phyloP scores from a whole-genome alignment of 2,113 vertebrate genomes.

The Phyllostomus discolor region DNA sequence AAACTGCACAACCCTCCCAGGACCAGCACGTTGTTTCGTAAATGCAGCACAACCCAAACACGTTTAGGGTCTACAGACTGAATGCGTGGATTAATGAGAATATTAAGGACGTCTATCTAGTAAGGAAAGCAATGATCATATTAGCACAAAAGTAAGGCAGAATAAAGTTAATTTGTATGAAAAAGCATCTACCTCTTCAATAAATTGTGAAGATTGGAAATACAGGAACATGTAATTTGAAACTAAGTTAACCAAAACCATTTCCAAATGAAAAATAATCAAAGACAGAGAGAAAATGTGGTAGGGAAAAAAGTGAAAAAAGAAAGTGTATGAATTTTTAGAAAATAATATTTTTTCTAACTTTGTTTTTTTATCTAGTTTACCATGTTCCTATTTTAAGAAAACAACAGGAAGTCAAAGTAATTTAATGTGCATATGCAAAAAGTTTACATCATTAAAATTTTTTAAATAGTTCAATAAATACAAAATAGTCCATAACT shows the following conservation, averaged over 20 bases:
- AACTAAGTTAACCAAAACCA: neutral
- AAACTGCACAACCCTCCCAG: neutral
- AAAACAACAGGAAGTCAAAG: constrained; percentile 44
- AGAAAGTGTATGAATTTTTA: neutral
- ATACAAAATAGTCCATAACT: neutral
- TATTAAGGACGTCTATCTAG: neutral
- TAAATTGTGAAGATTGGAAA: neutral
- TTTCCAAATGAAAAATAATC: neutral
- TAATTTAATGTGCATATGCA: neutral
- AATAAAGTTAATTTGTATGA: constrained; percentile 23
- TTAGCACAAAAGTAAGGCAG: neutral
- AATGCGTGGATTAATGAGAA: neutral
- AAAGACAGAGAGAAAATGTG: neutral
- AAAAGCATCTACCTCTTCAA: constrained; percentile 20
- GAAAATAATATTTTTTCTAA: neutral
- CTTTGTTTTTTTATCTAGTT: neutral
- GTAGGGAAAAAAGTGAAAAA: neutral
- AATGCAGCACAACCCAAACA: neutral
- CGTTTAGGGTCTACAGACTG: neutral
- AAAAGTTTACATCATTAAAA: constrained; percentile 22
- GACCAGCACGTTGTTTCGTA: neutral
- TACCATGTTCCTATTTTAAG: constrained; percentile 11
- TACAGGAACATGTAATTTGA: neutral
- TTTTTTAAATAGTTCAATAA: neutral
- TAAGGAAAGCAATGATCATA: constrained; percentile 23